Percentiles rank a stretch among this genome's conserved stretches.
Conservation (phyloP, 2,797 vertebrate species). For the Microhierax caerulescens region DNA sequence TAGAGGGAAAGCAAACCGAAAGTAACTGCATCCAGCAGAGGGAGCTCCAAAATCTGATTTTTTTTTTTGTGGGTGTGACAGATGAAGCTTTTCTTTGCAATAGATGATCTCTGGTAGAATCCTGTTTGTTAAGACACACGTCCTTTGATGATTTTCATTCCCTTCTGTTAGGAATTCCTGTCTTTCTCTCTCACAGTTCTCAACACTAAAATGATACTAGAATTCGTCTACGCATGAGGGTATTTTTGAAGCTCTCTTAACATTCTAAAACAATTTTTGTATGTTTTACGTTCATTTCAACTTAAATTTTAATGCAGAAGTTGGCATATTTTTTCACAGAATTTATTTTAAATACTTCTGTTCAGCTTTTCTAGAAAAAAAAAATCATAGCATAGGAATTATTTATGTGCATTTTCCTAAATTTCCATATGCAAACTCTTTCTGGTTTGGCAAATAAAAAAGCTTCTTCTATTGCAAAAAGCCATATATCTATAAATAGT, state of each 20-base stretch:
- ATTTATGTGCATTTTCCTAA: background rate
- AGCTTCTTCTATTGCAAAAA: background rate
- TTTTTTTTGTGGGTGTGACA: background rate
- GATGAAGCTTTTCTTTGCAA: background rate
- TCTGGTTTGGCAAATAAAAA: background rate
- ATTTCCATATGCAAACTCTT: background rate
- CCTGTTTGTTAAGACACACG: background rate
- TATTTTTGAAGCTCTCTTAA: background rate
- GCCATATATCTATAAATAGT: background rate
- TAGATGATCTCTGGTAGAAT: background rate
- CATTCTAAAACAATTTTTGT: background rate
- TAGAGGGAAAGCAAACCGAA: background rate
- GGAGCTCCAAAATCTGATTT: conserved; percentile 38
- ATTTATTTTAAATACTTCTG: background rate
- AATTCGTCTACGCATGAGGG: background rate
- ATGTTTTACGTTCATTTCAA: background rate
- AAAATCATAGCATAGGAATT: background rate
- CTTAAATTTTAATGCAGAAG: background rate
- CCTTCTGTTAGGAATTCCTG: background rate
- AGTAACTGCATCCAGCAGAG: conserved; percentile 55
- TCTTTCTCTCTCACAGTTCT: background rate
- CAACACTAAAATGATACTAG: background rate
- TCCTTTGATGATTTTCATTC: conserved; percentile 3
- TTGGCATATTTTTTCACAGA: background rate
- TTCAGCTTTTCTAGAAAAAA: background rate